These are phyloP conservation scores for Tursiops truncatus DNA, from an alignment of 2,113 vertebrate genomes.

Conservation along the genomic window DNA sequence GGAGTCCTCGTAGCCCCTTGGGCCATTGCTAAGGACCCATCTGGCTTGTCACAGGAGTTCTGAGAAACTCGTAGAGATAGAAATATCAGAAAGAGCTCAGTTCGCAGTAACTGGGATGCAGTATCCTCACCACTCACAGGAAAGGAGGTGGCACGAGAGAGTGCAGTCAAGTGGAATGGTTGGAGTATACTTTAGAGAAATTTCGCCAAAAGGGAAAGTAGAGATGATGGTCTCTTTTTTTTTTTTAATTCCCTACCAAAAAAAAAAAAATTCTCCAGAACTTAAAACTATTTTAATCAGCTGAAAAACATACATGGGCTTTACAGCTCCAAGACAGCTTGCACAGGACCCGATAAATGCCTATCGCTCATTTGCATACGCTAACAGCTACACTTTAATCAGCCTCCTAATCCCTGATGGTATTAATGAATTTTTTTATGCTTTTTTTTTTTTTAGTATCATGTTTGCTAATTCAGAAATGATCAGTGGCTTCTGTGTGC, in stretches of 20 bases:
- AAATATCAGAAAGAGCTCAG: not conserved
- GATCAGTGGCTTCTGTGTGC: conserved; percentile 99
- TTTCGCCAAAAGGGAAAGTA: conserved; percentile 95
- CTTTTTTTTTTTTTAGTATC: conserved; percentile 95
- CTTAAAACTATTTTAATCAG: conserved; percentile 99
- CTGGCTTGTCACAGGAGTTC: conserved; percentile 46
- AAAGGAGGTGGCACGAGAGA: conserved; percentile 57
- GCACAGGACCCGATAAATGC: conserved; percentile 99
- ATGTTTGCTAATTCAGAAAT: conserved; percentile 99
- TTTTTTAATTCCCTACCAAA: conserved; percentile 79
- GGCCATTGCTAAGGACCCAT: not conserved
- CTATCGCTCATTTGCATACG: conserved; percentile 99
- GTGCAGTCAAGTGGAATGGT: conserved; percentile 84
- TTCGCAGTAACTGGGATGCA: conserved; percentile 69
- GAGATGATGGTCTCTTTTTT: conserved; percentile 87
- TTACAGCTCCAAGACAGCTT: conserved; percentile 99
- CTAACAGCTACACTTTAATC: conserved; percentile 99
- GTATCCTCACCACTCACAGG: conserved; percentile 70
- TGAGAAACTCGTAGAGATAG: not conserved
- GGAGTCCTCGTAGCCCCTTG: not conserved
- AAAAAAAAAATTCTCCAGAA: conserved; percentile 92
- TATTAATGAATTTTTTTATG: conserved; percentile 99
- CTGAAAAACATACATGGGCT: conserved; percentile 99
- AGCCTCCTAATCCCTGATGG: conserved; percentile 99
- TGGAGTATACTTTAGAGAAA: conserved; percentile 91